Percentiles rank a stretch among this genome's conserved stretches.
These are phyloP conservation scores for Stegodyphus mimosarum DNA, from an alignment of 1,140 invertebrate genomes.

Conservation along the genomic window DNA sequence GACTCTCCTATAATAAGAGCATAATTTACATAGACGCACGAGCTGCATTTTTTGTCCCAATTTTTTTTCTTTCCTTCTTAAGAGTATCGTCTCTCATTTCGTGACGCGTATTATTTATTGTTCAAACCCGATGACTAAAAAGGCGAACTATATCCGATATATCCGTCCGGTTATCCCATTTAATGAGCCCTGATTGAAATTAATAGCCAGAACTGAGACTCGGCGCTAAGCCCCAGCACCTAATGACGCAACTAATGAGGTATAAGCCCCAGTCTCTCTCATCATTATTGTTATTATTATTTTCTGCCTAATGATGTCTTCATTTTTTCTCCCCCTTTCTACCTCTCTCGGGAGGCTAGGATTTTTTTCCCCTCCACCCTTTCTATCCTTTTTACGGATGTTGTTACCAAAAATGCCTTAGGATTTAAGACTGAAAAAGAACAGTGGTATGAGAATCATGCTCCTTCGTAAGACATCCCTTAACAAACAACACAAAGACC, in stretches of 20 bases:
- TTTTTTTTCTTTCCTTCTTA: neutral
- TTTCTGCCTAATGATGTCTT: slow-evolving; percentile 54
- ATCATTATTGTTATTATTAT: slow-evolving; percentile 53
- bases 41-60: neutral
- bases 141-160: slow-evolving; percentile 43
- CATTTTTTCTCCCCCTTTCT: slow-evolving; percentile 4
- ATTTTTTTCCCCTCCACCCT: neutral
- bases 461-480: too few relatives aligned
- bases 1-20: slow-evolving; percentile 26
- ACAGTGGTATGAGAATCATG: neutral
- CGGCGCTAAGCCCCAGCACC: slow-evolving; percentile 38
- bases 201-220: slow-evolving; percentile 55
- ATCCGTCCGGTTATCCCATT: slow-evolving; percentile 50
- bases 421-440: slow-evolving; percentile 8
- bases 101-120: slow-evolving; percentile 41
- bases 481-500: too few relatives aligned
- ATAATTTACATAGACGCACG: slow-evolving; percentile 37
- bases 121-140: slow-evolving; percentile 52
- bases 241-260: slow-evolving; percentile 57
- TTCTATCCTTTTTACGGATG: too few relatives aligned
- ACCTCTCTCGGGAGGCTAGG: slow-evolving; percentile 10
- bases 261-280: slow-evolving; percentile 39
- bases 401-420: neutral
- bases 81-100: neutral
- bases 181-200: slow-evolving; percentile 59